These are phyloP conservation scores for Pinctada fucata DNA, from an alignment of 2,888 invertebrate species.

Conservation along the genomic window DNA sequence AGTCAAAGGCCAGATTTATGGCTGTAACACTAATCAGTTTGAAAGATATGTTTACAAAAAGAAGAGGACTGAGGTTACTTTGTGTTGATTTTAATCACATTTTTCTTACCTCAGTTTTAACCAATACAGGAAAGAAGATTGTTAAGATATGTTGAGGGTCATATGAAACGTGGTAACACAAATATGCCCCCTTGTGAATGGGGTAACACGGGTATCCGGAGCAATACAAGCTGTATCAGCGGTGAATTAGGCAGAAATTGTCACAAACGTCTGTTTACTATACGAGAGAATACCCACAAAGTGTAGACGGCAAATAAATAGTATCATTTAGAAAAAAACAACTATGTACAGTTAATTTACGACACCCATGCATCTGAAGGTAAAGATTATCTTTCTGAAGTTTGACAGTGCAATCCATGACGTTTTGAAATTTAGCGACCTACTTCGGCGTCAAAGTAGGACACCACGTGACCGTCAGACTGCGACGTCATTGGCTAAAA, in stretches of 20 bases:
- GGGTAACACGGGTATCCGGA: neutral
- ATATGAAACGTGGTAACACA: neutral
- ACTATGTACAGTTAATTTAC: no score
- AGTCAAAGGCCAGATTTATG: no score
- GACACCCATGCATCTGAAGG: no score
- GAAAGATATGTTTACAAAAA: neutral
- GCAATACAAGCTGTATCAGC: neutral
- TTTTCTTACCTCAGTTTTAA: neutral
- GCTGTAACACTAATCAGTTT: neutral
- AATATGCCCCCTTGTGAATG: neutral
- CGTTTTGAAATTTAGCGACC: no score
- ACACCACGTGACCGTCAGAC: no score
- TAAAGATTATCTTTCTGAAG: no score
- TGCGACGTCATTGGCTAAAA: no score
- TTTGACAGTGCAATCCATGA: no score
- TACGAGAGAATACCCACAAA: neutral
- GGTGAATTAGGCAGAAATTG: neutral
- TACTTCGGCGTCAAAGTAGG: no score
- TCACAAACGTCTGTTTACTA: neutral
- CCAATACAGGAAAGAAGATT: neutral
- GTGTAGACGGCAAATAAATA: neutral
- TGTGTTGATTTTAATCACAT: slow-evolving; percentile 1
- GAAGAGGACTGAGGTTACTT: neutral
- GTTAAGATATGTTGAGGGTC: neutral
- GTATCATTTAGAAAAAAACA: no score